Conservation (phyloP, 37 sponge, comb jelly and placozoan species). For the Spongia lamella region DNA sequence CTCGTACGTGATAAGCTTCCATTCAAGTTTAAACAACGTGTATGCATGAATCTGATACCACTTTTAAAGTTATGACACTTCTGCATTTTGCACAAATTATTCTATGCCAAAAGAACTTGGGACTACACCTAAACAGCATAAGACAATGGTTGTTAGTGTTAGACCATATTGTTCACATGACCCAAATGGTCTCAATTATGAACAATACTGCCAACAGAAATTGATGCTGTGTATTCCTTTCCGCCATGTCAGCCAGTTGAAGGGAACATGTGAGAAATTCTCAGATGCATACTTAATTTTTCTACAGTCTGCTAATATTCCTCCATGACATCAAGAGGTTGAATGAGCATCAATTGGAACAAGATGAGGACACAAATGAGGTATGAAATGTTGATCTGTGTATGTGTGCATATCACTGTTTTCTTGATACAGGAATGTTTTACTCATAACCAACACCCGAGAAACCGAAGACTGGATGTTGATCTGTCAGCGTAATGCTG, state of each 20-base stretch:
- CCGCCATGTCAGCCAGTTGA: slow-evolving; percentile 25
- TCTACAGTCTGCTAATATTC: slow-evolving; percentile 47
- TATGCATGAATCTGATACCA: too few species aligned
- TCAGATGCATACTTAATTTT: slow-evolving; percentile 35
- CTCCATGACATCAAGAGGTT: slow-evolving; percentile 45
- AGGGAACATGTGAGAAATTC: slow-evolving; percentile 20
- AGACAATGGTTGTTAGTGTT: slow-evolving; percentile 20
- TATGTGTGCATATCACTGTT: too few species aligned
- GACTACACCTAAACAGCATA: not conserved
- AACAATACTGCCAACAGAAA: slow-evolving; percentile 54
- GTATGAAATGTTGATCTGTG: too few species aligned
- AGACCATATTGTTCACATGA: slow-evolving; percentile 52
- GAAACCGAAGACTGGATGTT: slow-evolving; percentile 60
- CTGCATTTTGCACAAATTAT: too few species aligned
- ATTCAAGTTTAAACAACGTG: too few species aligned
- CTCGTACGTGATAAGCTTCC: too few species aligned
- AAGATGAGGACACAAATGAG: not conserved
- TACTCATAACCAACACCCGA: not conserved
- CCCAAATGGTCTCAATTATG: slow-evolving; percentile 40
- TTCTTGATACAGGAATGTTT: too few species aligned
- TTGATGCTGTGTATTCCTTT: slow-evolving; percentile 55
- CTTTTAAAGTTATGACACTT: too few species aligned
- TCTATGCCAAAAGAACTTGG: too few species aligned
- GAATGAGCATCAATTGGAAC: slow-evolving; percentile 17
- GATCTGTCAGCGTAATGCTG: slow-evolving; percentile 26